Evolutionary conservation across 2,113 vertebrate genomes (phyloP), one percentile per base, ranked within the genome.

Genomic region (Actenoides lindsayi): DNA sequence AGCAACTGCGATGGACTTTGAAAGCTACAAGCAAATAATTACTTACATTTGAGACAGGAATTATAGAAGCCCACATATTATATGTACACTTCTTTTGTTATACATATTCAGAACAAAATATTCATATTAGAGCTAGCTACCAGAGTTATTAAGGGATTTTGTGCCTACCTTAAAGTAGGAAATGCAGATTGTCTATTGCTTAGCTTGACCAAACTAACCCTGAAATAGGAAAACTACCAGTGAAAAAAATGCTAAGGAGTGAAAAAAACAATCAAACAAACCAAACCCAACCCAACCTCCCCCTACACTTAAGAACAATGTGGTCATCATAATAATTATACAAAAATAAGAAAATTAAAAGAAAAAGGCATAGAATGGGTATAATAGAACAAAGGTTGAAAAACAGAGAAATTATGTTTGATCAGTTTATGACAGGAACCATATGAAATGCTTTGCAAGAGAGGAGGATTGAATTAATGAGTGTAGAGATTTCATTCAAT

Each of bases 281-380:
- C 1, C 2, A 48, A 12, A 6, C 20, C 5, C 73, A 80, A 11
- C 1, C 6, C 21, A 79, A 56, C 2, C 14, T 9, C 21, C 3
- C 5, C 17, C 4, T 11, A 8, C 14, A n/a, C 18, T 67, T 37
- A 18, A 68, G 18, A 82, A 33, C 16, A 51, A 39, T 50, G 10
- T 75, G 24, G 20, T 54, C 14, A 28, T 44, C 13, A 62, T 19
- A 56, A 70, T 48, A 48, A 69, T n/a, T 41, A 41, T 7, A 51
- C 13, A 10, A 41, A 89, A 86, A 17, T n/a, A 3, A 30, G 24
- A 48, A 60, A 71, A 67, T 1, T 9, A 62, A 70, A 70, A 57
- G 9, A n/a, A 57, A 77, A 86, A 65, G 0, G 0, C 25, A 41
- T 81, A 25, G 4, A 46, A 9, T 41, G 27, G 3, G 5, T 46